A percentile compares a stretch with the other conserved stretches of the same genome.
These are phyloP conservation scores for Chromobotia macracanthus DNA, from an alignment of 2,797 vertebrate species.

Conservation along the genomic window DNA sequence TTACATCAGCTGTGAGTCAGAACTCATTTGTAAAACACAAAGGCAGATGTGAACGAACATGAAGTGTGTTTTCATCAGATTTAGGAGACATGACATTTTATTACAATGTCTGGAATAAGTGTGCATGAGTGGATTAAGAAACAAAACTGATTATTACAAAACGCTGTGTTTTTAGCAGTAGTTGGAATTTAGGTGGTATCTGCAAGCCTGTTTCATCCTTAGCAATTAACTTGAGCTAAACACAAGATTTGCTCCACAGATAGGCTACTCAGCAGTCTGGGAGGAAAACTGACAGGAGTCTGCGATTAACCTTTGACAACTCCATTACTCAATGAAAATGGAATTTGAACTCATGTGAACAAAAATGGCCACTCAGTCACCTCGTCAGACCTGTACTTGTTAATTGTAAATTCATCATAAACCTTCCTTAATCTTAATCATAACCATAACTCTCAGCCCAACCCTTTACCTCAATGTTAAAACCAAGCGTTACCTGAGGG, in stretches of 20 bases:
- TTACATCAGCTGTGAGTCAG: constrained; percentile 46
- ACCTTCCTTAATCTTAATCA: background rate
- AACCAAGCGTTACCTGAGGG: background rate
- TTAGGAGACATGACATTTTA: background rate
- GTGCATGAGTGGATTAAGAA: constrained; percentile 6
- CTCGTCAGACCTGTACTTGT: background rate
- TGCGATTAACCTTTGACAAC: background rate
- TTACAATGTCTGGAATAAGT: constrained; percentile 21
- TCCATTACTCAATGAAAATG: background rate
- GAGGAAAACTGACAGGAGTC: constrained; percentile 3
- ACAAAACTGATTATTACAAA: background rate
- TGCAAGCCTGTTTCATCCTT: background rate
- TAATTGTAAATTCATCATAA: background rate
- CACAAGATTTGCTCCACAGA: background rate
- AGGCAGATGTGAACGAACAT: constrained; percentile 20
- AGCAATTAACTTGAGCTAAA: constrained; percentile 7
- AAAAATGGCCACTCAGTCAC: background rate
- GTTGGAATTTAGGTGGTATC: background rate
- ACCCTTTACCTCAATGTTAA: background rate
- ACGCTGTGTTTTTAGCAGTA: constrained; percentile 13
- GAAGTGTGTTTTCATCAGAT: background rate
- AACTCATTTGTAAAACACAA: constrained; percentile 48
- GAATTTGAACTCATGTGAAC: background rate
- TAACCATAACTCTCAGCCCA: background rate
- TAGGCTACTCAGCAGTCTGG: background rate